Evolutionary conservation across 2,113 vertebrate genomes (phyloP).

Genomic region (Eclectus roratus): DNA sequence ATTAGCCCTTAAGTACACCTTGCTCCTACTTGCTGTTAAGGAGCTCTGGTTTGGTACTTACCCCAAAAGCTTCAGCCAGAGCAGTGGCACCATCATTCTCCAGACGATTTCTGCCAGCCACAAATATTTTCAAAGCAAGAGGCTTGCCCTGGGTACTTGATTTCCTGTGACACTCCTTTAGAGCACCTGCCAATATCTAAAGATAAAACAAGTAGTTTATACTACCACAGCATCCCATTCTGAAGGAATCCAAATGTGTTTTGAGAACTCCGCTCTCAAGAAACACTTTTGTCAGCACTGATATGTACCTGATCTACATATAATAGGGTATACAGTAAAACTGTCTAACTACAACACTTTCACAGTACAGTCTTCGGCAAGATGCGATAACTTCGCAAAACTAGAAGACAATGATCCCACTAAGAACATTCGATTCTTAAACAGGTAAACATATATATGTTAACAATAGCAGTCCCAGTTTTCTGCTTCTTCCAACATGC

Average conservation of each 20-base stretch:
- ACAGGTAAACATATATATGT: not conserved
- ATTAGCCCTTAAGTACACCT: not conserved
- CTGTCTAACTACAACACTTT: not conserved
- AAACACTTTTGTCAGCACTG: not conserved
- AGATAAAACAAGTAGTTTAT: not conserved
- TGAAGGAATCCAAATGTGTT: not conserved
- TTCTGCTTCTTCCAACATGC: not conserved
- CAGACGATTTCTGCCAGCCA: slow-evolving; percentile 94
- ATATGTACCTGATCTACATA: not conserved
- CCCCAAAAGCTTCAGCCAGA: slow-evolving; percentile 93
- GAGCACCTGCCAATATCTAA: slow-evolving; percentile 90
- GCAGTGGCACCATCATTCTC: slow-evolving; percentile 96
- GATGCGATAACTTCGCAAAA: not conserved
- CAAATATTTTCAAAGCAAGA: slow-evolving; percentile 89
- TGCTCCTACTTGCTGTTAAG: not conserved
- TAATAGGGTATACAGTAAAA: not conserved
- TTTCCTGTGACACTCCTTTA: slow-evolving; percentile 85
- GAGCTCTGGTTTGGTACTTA: slow-evolving; percentile 64
- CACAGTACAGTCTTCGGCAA: not conserved
- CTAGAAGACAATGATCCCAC: not conserved
- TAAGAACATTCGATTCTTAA: not conserved
- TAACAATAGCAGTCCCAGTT: not conserved
- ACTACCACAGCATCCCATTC: not conserved
- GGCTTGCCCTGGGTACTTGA: slow-evolving; percentile 82
- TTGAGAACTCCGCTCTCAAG: not conserved